phyloP scores from a whole-genome alignment of 2,797 vertebrate species.

The Mus caroli region DNA sequence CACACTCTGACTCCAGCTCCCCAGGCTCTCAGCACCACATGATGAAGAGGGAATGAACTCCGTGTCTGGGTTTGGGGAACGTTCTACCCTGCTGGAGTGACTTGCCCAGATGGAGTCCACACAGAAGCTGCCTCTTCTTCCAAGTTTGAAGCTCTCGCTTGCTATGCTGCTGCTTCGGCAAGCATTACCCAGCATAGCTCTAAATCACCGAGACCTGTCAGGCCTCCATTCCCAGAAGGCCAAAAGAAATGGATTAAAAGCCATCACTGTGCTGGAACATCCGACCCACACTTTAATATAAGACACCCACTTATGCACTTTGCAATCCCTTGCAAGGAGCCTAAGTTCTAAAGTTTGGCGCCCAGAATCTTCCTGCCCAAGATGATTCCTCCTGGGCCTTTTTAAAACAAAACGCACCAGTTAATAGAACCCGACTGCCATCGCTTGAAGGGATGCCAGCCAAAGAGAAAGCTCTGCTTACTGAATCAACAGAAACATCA shows the following conservation, averaged over 20 bases:
- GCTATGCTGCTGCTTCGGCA: background rate
- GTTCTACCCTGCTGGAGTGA: background rate
- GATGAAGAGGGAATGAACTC: background rate
- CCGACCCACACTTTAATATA: background rate
- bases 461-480: constrained; percentile 53
- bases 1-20: background rate
- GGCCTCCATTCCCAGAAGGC: constrained; percentile 60
- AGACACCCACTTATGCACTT: background rate
- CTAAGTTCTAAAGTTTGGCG: constrained; percentile 6
- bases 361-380: constrained; percentile 41
- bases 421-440: constrained; percentile 76
- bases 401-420: constrained; percentile 67
- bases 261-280: background rate
- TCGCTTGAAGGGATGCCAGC: constrained; percentile 68
- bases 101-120: background rate
- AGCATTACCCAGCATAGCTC: background rate
- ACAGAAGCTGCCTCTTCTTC: background rate
- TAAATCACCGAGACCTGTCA: background rate
- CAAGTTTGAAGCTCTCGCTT: background rate
- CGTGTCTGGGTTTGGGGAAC: background rate
- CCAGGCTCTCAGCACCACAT: background rate
- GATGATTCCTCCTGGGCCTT: constrained; percentile 72
- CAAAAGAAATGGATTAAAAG: constrained; percentile 37
- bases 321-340: background rate
- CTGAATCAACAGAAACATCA: constrained; percentile 47